Evolutionary conservation across 2,113 vertebrate genomes (phyloP).

Genomic region (Carettochelys insculpta): DNA sequence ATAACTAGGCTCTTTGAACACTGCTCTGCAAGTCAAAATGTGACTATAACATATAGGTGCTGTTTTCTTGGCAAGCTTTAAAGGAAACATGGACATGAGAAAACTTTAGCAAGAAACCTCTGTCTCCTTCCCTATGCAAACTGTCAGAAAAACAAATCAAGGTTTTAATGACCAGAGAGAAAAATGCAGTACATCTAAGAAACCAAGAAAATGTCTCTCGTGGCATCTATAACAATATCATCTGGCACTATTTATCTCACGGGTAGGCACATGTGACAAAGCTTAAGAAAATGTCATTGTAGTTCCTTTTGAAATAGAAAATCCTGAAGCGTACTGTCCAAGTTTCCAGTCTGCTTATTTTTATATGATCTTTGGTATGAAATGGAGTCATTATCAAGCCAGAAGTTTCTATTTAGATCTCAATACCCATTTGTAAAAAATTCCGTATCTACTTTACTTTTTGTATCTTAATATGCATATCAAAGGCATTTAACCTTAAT

Average conservation of each 20-base stretch:
- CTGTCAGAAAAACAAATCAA: constrained; percentile 68
- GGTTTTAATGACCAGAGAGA: constrained; percentile 42
- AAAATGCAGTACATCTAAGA: constrained; percentile 45
- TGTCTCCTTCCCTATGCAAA: constrained; percentile 65
- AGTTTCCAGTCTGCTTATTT: constrained; percentile 12
- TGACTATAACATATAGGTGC: neutral
- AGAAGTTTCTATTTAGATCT: neutral
- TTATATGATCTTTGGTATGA: constrained; percentile 3
- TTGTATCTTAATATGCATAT: neutral
- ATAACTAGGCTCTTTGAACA: neutral
- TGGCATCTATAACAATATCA: constrained; percentile 43
- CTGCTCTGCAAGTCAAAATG: neutral
- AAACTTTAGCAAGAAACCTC: constrained; percentile 39
- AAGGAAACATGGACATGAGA: constrained; percentile 51
- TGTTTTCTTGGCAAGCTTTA: constrained; percentile 11
- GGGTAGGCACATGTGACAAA: constrained; percentile 39
- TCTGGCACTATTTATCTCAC: constrained; percentile 52
- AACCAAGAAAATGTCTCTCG: constrained; percentile 34
- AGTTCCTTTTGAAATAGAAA: constrained; percentile 18
- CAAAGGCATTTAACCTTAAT: neutral
- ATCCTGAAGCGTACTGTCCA: neutral
- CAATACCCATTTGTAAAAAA: neutral
- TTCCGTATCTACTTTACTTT: neutral
- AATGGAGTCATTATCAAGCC: neutral
- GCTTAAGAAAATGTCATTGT: constrained; percentile 23